Conservation (phyloP, 2,797 vertebrate genomes). For the Crocidura indochinensis region DNA sequence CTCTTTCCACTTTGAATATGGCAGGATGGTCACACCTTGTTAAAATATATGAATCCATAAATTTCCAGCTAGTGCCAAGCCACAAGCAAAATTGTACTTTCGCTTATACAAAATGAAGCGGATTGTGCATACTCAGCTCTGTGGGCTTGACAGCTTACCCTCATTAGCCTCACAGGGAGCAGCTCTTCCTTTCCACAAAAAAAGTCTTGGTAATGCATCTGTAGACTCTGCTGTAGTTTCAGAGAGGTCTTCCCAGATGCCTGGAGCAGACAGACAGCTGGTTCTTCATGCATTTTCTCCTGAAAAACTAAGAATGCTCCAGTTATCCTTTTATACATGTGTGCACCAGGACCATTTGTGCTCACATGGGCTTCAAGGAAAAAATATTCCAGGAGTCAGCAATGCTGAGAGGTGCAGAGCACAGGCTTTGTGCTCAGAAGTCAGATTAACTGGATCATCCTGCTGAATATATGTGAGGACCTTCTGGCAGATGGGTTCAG, state of each 20-base stretch:
- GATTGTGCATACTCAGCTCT: background rate
- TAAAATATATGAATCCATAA: constrained; percentile 66
- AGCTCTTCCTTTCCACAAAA: background rate
- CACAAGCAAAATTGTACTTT: constrained; percentile 16
- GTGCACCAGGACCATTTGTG: background rate
- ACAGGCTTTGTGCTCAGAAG: background rate
- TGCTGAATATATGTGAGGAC: background rate
- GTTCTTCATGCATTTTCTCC: background rate
- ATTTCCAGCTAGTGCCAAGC: background rate
- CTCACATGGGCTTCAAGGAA: background rate
- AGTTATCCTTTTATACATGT: background rate
- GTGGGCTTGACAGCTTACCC: background rate
- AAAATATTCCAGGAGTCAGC: background rate
- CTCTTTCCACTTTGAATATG: constrained; percentile 67
- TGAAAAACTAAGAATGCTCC: background rate
- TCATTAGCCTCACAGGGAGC: constrained; percentile 26
- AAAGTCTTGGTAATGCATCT: background rate
- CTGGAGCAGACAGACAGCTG: background rate
- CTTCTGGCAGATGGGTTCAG: background rate
- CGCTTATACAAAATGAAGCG: background rate
- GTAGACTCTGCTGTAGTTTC: background rate
- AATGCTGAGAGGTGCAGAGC: background rate
- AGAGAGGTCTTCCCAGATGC: background rate
- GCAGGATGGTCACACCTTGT: constrained; percentile 53
- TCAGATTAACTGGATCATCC: background rate